Conservation (phyloP, 2,888 invertebrate genomes). For the Reticulitermes lucifugus region DNA sequence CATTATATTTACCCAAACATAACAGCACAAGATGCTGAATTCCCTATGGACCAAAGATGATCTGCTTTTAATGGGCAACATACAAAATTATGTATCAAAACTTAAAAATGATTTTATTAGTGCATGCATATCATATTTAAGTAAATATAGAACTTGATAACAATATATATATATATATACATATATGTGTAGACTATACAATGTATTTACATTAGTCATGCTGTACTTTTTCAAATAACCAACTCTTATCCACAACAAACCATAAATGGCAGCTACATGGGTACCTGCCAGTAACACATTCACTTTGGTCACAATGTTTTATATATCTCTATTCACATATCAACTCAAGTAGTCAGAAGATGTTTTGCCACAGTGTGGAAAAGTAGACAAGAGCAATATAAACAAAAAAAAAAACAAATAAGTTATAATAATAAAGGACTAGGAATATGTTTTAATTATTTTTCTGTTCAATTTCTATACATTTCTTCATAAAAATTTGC, state of each 20-base stretch:
- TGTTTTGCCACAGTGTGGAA: not conserved
- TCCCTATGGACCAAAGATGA: not conserved
- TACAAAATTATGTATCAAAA: conserved; percentile 19
- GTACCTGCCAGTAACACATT: not conserved
- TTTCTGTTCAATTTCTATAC: conserved; percentile 26
- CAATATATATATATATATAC: conserved; percentile 8
- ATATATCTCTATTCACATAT: conserved; percentile 11
- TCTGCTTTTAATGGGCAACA: not conserved
- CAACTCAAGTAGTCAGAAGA: not conserved
- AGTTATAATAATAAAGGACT: conserved; percentile 48
- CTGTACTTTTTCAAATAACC: conserved; percentile 7
- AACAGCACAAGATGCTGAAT: not conserved
- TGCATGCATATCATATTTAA: conserved; percentile 23
- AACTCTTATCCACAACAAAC: not conserved
- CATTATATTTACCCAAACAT: conserved; percentile 12
- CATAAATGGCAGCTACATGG: not conserved
- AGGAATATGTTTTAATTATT: conserved; percentile 47
- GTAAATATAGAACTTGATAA: conserved; percentile 35
- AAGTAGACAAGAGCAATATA: conserved; percentile 43
- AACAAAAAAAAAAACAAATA: conserved; percentile 45
- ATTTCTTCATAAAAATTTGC: conserved; percentile 41
- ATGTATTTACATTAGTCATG: conserved; percentile 18
- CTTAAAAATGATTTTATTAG: not conserved
- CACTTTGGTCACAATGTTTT: conserved; percentile 18
- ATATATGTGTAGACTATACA: conserved; percentile 5